These are phyloP conservation scores for Dyspetes luteomarginatus DNA, from an alignment of 2,888 invertebrate species.

Conservation along the genomic window DNA sequence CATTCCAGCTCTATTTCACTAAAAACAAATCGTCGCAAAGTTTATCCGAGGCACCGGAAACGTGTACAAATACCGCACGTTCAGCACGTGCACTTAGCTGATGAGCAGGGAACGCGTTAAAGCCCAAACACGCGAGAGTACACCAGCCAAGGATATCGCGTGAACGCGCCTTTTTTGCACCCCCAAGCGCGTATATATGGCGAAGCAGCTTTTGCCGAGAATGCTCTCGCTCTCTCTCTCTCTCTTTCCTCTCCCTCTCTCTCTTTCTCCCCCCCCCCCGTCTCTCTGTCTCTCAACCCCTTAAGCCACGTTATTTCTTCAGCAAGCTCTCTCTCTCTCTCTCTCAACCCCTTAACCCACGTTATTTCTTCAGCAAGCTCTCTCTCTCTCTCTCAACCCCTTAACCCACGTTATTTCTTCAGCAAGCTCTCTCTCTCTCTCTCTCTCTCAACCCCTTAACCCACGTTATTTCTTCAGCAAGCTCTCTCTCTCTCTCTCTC, in stretches of 20 bases:
- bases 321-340: neutral
- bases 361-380: no score
- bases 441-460: no score
- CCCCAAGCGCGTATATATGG: slow-evolving; percentile 60
- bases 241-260: slow-evolving; percentile 5
- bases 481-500: neutral
- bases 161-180: slow-evolving; percentile 70
- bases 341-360: slow-evolving; percentile 13
- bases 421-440: neutral
- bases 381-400: neutral
- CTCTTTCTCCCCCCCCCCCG: neutral
- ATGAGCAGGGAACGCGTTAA: slow-evolving; percentile 78
- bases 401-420: slow-evolving; percentile 13
- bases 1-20: slow-evolving; percentile 76
- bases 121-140: slow-evolving; percentile 73
- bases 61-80: slow-evolving; percentile 41
- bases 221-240: neutral
- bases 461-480: slow-evolving; percentile 19
- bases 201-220: slow-evolving; percentile 14
- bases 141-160: slow-evolving; percentile 64
- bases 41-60: slow-evolving; percentile 71
- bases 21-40: slow-evolving; percentile 79
- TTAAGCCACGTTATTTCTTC: no score
- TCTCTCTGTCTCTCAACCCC: slow-evolving; percentile 1
- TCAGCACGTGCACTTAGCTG: slow-evolving; percentile 80